Conservation (phyloP, 1,140 invertebrate genomes). For the Anoplophora glabripennis region DNA sequence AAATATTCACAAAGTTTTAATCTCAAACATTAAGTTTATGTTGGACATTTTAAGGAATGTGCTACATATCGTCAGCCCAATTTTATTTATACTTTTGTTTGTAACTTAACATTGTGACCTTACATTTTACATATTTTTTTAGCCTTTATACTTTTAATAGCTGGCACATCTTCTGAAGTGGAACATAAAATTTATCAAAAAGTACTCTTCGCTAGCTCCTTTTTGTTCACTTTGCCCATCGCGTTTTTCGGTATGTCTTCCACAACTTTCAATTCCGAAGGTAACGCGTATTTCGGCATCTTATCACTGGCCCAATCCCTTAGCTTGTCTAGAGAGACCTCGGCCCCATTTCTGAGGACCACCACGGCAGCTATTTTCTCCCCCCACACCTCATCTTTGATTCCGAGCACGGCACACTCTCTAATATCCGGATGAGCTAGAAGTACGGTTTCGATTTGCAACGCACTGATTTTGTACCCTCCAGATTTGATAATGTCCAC, state of each 20-base stretch:
- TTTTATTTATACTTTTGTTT: no score
- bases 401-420: slow-evolving; percentile 77
- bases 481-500: slow-evolving; percentile 89
- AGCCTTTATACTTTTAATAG: no score
- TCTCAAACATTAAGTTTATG: no score
- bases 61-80: no score
- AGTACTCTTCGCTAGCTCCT: slow-evolving; percentile 47
- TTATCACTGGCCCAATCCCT: slow-evolving; percentile 56
- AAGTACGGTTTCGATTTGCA: slow-evolving; percentile 81
- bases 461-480: slow-evolving; percentile 80
- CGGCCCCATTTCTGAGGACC: slow-evolving; percentile 54
- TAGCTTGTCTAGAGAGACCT: slow-evolving; percentile 58
- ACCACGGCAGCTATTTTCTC: slow-evolving; percentile 74
- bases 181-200: not conserved
- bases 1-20: no score
- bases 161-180: no score
- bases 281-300: slow-evolving; percentile 60
- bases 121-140: no score
- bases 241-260: slow-evolving; percentile 66
- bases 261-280: slow-evolving; percentile 60
- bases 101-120: no score
- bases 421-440: slow-evolving; percentile 71
- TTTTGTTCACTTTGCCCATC: slow-evolving; percentile 80
- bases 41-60: no score
- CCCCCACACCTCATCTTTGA: slow-evolving; percentile 76